These are phyloP conservation scores for Gambusia yucatana DNA, from an alignment of 2,797 vertebrate genomes.

Conservation along the genomic window DNA sequence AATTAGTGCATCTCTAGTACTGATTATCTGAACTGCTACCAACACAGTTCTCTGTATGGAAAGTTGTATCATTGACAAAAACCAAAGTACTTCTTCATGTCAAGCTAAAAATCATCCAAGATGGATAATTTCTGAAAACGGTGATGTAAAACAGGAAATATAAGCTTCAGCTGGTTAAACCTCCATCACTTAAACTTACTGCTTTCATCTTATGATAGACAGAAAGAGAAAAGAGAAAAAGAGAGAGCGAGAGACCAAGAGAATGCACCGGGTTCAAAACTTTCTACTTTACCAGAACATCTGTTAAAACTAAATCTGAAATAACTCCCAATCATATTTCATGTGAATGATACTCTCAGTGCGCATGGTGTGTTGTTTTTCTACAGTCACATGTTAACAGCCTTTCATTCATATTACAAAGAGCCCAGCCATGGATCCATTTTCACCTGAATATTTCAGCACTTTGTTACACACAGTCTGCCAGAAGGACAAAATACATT, in stretches of 20 bases:
- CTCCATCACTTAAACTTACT: neutral
- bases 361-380: neutral
- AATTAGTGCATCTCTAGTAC: neutral
- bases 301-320: neutral
- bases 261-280: neutral
- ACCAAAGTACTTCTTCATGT: neutral
- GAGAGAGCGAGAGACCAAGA: neutral
- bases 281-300: neutral
- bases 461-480: neutral
- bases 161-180: neutral
- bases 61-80: neutral
- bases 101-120: neutral
- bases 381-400: neutral
- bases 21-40: neutral
- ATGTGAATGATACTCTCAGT: neutral
- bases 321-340: neutral
- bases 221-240: neutral
- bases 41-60: neutral
- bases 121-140: neutral
- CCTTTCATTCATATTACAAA: neutral
- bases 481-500: neutral
- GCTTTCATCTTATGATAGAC: neutral
- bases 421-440: neutral
- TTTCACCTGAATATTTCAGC: conserved; percentile 6
- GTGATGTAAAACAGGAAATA: neutral